phyloP scores from a whole-genome alignment of 2,888 invertebrate genomes.

The Ethmia dodecea region DNA sequence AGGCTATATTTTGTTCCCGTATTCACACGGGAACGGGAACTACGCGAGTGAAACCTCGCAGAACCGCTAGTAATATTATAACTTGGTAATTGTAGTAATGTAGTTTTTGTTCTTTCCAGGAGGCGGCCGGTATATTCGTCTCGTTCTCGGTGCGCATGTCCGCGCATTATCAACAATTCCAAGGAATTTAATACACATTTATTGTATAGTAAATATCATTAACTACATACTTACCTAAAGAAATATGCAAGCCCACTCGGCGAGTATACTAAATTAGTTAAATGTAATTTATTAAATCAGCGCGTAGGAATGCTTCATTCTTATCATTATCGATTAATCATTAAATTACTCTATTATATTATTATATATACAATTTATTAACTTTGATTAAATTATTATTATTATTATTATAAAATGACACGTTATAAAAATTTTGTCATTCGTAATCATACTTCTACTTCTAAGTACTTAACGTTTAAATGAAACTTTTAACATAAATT shows the following conservation, averaged over 20 bases:
- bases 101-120: constrained; percentile 32
- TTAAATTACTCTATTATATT: constrained; percentile 78
- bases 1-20: too few relatives aligned
- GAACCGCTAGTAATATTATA: too few relatives aligned
- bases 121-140: constrained; percentile 35
- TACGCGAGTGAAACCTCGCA: too few relatives aligned
- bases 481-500: constrained; percentile 76
- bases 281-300: constrained; percentile 79
- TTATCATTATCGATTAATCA: constrained; percentile 78
- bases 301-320: constrained; percentile 79
- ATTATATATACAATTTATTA: constrained; percentile 79
- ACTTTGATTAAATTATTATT: constrained; percentile 78
- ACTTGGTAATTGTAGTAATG: too few relatives aligned
- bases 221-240: constrained; percentile 61
- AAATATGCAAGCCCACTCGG: constrained; percentile 65
- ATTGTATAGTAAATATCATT: constrained; percentile 72
- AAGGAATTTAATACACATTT: constrained; percentile 68
- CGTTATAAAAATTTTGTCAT: constrained; percentile 78
- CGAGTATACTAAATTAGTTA: constrained; percentile 82
- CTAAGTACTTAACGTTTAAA: constrained; percentile 75
- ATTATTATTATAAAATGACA: constrained; percentile 76
- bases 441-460: constrained; percentile 77
- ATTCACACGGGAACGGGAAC: too few relatives aligned
- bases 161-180: constrained; percentile 67
- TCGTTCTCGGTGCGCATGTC: constrained; percentile 50